These are phyloP conservation scores for Bradypus variegatus DNA, from an alignment of 2,797 vertebrate genomes.

Conservation along the genomic window DNA sequence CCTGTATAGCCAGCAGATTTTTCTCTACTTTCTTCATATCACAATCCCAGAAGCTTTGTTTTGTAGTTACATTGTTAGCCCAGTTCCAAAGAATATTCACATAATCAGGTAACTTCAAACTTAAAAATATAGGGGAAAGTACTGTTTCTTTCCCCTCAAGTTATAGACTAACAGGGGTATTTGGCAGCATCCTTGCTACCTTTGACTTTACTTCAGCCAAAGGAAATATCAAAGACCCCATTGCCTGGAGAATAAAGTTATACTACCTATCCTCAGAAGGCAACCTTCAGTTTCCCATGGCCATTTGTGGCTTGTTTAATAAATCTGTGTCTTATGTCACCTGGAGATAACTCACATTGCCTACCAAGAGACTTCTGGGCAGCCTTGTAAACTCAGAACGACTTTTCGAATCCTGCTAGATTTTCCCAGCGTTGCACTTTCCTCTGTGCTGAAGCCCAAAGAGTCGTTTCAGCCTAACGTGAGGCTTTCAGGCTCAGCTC, in stretches of 20 bases:
- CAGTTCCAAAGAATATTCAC: slow-evolving; percentile 27
- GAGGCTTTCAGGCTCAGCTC: slow-evolving; percentile 23
- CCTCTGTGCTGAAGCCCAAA: slow-evolving; percentile 28
- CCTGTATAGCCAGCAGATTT: neutral
- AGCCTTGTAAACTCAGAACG: slow-evolving; percentile 46
- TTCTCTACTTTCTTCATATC: slow-evolving; percentile 25
- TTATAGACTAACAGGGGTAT: slow-evolving; percentile 29
- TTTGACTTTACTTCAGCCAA: slow-evolving; percentile 49
- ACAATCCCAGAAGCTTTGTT: slow-evolving; percentile 23
- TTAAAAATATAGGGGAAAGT: neutral
- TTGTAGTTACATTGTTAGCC: slow-evolving; percentile 28
- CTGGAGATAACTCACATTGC: slow-evolving; percentile 35
- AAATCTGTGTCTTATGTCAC: slow-evolving; percentile 35
- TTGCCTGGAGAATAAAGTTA: slow-evolving; percentile 51
- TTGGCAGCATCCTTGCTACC: slow-evolving; percentile 1
- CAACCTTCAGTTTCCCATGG: slow-evolving; percentile 40
- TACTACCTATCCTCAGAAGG: slow-evolving; percentile 47
- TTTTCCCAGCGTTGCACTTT: slow-evolving; percentile 22
- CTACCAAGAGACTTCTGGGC: slow-evolving; percentile 52
- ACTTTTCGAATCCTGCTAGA: slow-evolving; percentile 45
- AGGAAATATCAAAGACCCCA: slow-evolving; percentile 38
- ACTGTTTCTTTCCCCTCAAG: neutral
- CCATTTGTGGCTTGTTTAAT: slow-evolving; percentile 43
- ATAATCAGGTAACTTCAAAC: slow-evolving; percentile 42
- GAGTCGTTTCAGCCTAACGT: slow-evolving; percentile 44